phyloP scores from a whole-genome alignment of 2,888 invertebrate genomes.

The Acheta domesticus region DNA sequence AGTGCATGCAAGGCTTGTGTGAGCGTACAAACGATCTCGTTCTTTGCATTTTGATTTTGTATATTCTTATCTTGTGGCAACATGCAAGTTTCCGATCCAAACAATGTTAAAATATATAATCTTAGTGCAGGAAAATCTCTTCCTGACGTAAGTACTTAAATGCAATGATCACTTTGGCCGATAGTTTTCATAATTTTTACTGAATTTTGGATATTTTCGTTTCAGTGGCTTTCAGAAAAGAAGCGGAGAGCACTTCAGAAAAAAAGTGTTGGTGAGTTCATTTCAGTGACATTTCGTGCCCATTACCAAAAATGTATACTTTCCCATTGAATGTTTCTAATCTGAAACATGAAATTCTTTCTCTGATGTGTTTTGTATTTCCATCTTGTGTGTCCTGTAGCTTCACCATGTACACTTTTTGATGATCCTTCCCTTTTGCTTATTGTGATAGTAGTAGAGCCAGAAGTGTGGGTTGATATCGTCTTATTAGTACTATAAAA shows the following conservation, averaged over 20 bases:
- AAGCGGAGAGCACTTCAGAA: conserved; percentile 77
- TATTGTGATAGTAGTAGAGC: too few relatives aligned
- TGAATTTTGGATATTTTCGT: conserved; percentile 40
- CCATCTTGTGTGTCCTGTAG: too few relatives aligned
- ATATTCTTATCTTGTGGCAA: conserved; percentile 39
- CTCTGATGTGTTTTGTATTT: too few relatives aligned
- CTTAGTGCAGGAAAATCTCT: conserved; percentile 93
- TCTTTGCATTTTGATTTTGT: too few relatives aligned
- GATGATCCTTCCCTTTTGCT: too few relatives aligned
- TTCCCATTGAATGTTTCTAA: neutral
- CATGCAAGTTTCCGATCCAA: conserved; percentile 91
- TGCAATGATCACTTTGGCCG: neutral
- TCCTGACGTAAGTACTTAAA: conserved; percentile 84
- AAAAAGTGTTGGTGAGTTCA: conserved; percentile 68
- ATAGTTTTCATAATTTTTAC: neutral
- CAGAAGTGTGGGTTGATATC: too few relatives aligned
- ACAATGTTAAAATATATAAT: conserved; percentile 97
- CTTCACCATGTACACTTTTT: too few relatives aligned
- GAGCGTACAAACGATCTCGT: too few relatives aligned
- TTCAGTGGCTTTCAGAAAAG: conserved; percentile 81
- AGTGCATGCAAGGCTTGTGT: too few relatives aligned
- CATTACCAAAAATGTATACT: too few relatives aligned
- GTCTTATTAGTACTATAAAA: too few relatives aligned
- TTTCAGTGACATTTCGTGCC: neutral
- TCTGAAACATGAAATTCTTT: neutral